Base-by-base conservation (phyloP, 2,113 vertebrate species). In the Eulacestoma nigropectus region DNA sequence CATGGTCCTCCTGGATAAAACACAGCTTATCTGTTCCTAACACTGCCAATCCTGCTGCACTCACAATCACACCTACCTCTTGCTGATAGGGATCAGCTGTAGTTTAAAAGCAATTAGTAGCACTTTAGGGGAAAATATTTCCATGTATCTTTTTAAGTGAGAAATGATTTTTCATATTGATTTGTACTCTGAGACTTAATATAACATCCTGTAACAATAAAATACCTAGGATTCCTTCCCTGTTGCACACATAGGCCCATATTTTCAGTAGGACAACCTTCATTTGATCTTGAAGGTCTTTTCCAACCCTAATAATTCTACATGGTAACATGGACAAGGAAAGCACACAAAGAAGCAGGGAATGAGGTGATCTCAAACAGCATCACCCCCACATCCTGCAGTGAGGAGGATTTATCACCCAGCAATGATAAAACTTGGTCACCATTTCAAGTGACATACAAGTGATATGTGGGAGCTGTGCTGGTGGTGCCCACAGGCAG, bases 201-300 rank as follows among this genome's bases (percentile, higher is more conserved):
- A 27, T 32, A 26, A 63, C 27, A 11, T 41, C 5, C 12, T 53
- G 1, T 42, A 52, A 7, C 30, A 42, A 37, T 9, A 39, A 33
- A 21, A 50, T 23, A 39, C 16, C 33, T 47, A 2, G 29, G 30
- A 37, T 41, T 64, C 37, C 26, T 91, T 30, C 30, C n/a, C 39
- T 74, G 42, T 39, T 59, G 26, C 74, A 70, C 0, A 0, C 29
- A 12, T 7, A 35, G 9, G 7, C 29, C 39, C 33, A 16, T 8
- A 13, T 81, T 91, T 89, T 77, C 2, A 3, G 55, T n/a, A 76
- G 68, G n/a, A 35, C 18, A 81, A 11, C 27, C 52, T 67, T 67
- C 44, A 67, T 46, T 67, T 39, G 22, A 39, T 46, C 44, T 74
- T 81, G 23, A 29, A 81, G 15, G 10, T 57, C 33, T 80, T 63